Conservation (phyloP, 53 echinoderm and acorn worm species). For the Apostichopus leukothele region DNA sequence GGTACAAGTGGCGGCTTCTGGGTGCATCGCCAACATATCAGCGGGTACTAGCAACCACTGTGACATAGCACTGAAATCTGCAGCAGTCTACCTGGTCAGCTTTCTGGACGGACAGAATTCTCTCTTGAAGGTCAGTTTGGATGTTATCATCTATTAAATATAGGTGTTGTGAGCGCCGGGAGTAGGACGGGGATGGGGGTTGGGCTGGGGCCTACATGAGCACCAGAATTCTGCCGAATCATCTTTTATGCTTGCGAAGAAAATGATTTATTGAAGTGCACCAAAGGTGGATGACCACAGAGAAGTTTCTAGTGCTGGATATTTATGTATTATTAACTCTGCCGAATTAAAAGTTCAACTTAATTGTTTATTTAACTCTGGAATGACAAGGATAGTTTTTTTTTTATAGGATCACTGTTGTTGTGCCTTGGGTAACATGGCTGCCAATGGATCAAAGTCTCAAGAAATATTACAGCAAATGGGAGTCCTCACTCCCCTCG, state of each 20-base stretch:
- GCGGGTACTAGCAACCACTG: slow-evolving; percentile 62
- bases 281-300: too few relatives aligned
- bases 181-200: too few relatives aligned
- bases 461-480: slow-evolving; percentile 55
- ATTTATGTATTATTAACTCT: too few relatives aligned
- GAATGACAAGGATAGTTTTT: not conserved
- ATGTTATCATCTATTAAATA: not conserved
- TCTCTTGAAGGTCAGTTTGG: slow-evolving; percentile 61
- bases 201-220: too few relatives aligned
- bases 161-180: too few relatives aligned
- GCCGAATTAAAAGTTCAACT: too few relatives aligned
- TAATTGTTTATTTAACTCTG: too few relatives aligned
- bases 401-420: slow-evolving; percentile 68
- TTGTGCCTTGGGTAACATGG: slow-evolving; percentile 78
- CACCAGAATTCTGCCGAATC: too few relatives aligned
- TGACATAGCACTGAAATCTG: slow-evolving; percentile 60
- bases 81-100: slow-evolving; percentile 77
- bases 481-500: slow-evolving; percentile 63
- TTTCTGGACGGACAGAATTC: slow-evolving; percentile 74
- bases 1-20: slow-evolving; percentile 73
- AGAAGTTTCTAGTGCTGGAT: too few relatives aligned
- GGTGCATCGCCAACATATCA: slow-evolving; percentile 73
- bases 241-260: too few relatives aligned
- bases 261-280: too few relatives aligned
- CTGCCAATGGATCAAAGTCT: slow-evolving; percentile 71